Percentiles rank a stretch among this genome's conserved stretches.
Evolutionary conservation across 2,113 vertebrate species (phyloP).

Genomic region (Sitta europaea): DNA sequence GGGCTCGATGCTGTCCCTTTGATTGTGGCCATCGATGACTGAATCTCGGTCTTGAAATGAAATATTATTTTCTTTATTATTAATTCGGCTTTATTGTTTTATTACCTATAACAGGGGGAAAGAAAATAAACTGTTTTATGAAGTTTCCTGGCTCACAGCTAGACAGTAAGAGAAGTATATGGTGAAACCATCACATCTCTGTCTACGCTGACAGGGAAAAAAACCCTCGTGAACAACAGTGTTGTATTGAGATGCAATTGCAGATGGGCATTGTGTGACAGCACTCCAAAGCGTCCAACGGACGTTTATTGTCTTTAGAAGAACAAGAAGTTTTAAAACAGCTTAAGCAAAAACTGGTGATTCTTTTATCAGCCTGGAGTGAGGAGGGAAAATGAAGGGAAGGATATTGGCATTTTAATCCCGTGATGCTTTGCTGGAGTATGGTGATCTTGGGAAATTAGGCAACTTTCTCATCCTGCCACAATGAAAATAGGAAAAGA

Average conservation of each 20-base stretch:
- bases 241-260: accelerated
- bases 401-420: not conserved
- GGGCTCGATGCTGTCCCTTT: too few relatives aligned
- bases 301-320: not conserved
- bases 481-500: not conserved
- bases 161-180: not conserved
- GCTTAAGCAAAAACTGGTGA: not conserved
- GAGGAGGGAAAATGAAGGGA: not conserved
- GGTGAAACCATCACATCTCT: not conserved
- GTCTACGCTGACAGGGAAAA: not conserved
- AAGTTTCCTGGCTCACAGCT: not conserved
- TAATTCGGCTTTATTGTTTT: too few relatives aligned
- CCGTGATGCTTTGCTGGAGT: not conserved
- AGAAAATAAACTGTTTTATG: not conserved
- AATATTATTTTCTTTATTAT: too few relatives aligned
- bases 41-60: too few relatives aligned
- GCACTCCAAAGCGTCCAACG: not conserved
- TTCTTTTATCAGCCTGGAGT: not conserved
- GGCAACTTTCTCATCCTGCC: not conserved
- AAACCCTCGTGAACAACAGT: not conserved
- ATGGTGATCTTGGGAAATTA: not conserved
- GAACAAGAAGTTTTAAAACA: not conserved
- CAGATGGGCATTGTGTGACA: not conserved
- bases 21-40: too few relatives aligned
- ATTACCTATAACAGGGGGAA: too few relatives aligned